Evolutionary conservation across 2,888 invertebrate species (phyloP), one percentile per base, ranked within the genome.

Genomic region (Drosophila vallismaia): DNA sequence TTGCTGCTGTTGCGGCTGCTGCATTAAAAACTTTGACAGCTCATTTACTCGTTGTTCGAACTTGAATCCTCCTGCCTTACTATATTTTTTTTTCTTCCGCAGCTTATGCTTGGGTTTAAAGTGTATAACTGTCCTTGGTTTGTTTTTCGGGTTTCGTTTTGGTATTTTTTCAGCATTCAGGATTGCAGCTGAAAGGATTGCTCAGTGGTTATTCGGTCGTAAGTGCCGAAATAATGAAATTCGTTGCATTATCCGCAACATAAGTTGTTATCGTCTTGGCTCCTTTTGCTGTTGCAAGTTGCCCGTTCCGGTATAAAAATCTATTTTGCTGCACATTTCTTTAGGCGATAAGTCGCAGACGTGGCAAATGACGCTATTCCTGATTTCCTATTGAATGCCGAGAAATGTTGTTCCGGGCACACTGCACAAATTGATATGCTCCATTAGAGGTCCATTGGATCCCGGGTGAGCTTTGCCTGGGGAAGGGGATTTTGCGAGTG

Each of bases 1-100:
- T 33, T 59, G 69, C 40, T 46, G 33, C 48, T 49, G 53, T 42
- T 56, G 56, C 55, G 71, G 71, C 66, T 60, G 75, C 86, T 83
- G 88, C 88, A 87, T 87, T 88, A 88, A 87, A 88, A 86, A 83
- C 84, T 86, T 88, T 87, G 86, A 88, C 86, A 88, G 86, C 86
- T 87, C 86, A 87, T 87, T 87, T 87, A 87, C 81, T 88, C 81
- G 88, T 78, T 81, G 79, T 87, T 87, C 87, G 83, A 82, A 86
- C 82, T 86, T 77, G 81, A 53, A 59, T 56, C 50, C 46, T 56
- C 8, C 38, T 38, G 54, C 62, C 51, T 53, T 38, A 19, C 26
- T 49, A 6, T 24, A 33, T 10, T 42, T 40, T 36, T 36, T 48
- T 38, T 28, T 46, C 54, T 4, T 7, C 10, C 28, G 76, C 55